Conservation (phyloP, 2,888 invertebrate genomes). For the Thereva nobilitata region DNA sequence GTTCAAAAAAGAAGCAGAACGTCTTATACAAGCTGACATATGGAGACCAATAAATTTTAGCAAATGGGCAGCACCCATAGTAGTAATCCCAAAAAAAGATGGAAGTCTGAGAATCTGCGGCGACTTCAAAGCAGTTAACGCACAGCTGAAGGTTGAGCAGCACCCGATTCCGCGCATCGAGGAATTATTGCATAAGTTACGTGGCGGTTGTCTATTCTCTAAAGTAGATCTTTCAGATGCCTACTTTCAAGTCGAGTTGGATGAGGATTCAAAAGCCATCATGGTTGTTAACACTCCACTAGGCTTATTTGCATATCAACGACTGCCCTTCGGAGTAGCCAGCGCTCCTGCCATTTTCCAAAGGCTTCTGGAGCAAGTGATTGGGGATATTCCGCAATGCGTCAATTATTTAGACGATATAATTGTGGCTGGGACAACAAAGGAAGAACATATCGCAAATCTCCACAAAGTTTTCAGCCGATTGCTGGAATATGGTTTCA, state of each 20-base stretch:
- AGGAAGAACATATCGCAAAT: constrained; percentile 18
- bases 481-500: neutral
- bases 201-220: constrained; percentile 19
- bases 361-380: constrained; percentile 1
- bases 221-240: constrained; percentile 14
- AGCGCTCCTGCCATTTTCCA: constrained; percentile 12
- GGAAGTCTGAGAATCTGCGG: constrained; percentile 32
- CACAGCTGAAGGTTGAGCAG: constrained; percentile 22
- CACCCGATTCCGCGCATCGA: constrained; percentile 18
- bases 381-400: constrained; percentile 15
- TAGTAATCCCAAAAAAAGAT: constrained; percentile 16
- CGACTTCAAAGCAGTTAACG: constrained; percentile 34
- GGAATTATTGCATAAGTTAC: constrained; percentile 17
- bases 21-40: constrained; percentile 16
- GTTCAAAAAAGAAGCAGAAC: constrained; percentile 22
- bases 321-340: constrained; percentile 11
- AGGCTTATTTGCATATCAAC: constrained; percentile 7
- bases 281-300: constrained; percentile 12
- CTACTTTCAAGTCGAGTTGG: neutral
- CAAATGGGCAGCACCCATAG: constrained; percentile 29
- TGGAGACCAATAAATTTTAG: constrained; percentile 32
- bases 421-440: constrained; percentile 20
- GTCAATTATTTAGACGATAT: constrained; percentile 36
- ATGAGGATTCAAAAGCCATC: constrained; percentile 4
- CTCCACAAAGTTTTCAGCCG: neutral